These are phyloP conservation scores for Ptilonorhynchus violaceus DNA, from an alignment of 2,113 vertebrate species.

Conservation along the genomic window DNA sequence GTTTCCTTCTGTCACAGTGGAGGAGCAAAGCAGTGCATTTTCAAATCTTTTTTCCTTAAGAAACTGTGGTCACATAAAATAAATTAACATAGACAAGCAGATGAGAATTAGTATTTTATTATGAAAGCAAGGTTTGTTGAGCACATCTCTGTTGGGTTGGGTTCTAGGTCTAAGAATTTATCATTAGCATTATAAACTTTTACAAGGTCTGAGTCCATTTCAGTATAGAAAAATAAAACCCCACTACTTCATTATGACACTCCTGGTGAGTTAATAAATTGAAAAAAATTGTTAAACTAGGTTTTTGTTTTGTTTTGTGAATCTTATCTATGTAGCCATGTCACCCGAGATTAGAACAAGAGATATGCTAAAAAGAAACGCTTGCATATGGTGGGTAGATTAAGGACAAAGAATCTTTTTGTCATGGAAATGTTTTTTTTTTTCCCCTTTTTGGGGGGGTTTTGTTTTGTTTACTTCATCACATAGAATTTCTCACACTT, in stretches of 20 bases:
- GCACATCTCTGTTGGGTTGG: background rate
- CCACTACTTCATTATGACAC: background rate
- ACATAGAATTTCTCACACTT: conserved; percentile 96
- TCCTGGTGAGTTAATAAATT: conserved; percentile 56
- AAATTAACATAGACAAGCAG: background rate
- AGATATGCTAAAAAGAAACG: conserved; percentile 83
- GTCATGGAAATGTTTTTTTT: conserved; percentile 90
- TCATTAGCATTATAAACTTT: conserved; percentile 44
- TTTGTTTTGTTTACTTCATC: conserved; percentile 91
- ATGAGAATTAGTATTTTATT: background rate
- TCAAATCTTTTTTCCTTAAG: background rate
- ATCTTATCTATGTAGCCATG: conserved; percentile 71
- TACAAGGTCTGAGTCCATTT: background rate
- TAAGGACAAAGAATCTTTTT: conserved; percentile 91
- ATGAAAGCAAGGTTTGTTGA: background rate
- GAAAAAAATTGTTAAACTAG: conserved; percentile 61
- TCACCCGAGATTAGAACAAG: conserved; percentile 79
- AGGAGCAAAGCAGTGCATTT: background rate
- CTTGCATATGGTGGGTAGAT: conserved; percentile 89
- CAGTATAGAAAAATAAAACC: background rate
- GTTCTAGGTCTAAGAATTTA: conserved; percentile 7
- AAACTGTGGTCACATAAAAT: background rate
- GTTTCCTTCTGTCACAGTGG: background rate
- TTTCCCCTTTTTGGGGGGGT: conserved; percentile 22
- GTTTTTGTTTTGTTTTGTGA: conserved; percentile 64